Base-by-base conservation (phyloP, 2,797 vertebrate species). In the Cuniculus paca region DNA sequence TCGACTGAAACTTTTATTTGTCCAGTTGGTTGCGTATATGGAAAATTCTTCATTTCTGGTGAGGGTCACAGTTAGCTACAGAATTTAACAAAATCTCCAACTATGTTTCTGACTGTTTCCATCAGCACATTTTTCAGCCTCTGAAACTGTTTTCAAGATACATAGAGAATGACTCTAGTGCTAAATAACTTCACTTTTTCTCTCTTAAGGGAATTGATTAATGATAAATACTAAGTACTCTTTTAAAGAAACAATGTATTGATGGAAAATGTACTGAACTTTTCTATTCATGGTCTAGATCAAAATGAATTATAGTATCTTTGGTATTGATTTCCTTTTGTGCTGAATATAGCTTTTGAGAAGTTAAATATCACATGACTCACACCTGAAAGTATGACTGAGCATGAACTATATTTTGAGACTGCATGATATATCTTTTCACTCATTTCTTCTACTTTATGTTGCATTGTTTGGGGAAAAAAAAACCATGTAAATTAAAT, bases 301-400 rank as follows among this genome's bases (percentile, higher is more conserved):
- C 78, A 86, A 86, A 95, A 92, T 82, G 92, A 94, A 88, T 96
- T 92, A 70, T 24, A 92, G 22, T 61, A 92, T 36, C 39, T 31
- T 75, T 61, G 36, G 54, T 48, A 94, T 60, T 82, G 78, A 95
- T 90, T 94, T 90, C 36, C 52, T 82, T 92, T 90, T 81, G 74
- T 94, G 36, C 78, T 80, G n/a, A 96, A 92, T 82, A n/a, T 77
- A 78, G 26, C 9, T 79, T 88, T 92, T 96, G 78, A 60, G 60
- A 96, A 90, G 81, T 94, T 94, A 83, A 91, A 19, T 16, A 79
- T 78, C 42, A 75, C n/a, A 88, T 42, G 39, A 65, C 31, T 85
- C 89, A 89, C 85, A 75, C 56, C 77, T 94, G 82, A 96, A 94
- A 90, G 68, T 45, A 79, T 88, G 9, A 31, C n/a, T 14, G n/a